Evolutionary conservation across 2,888 invertebrate species (phyloP), one percentile per base, ranked within the genome.

Genomic region (Lycaena phlaeas): DNA sequence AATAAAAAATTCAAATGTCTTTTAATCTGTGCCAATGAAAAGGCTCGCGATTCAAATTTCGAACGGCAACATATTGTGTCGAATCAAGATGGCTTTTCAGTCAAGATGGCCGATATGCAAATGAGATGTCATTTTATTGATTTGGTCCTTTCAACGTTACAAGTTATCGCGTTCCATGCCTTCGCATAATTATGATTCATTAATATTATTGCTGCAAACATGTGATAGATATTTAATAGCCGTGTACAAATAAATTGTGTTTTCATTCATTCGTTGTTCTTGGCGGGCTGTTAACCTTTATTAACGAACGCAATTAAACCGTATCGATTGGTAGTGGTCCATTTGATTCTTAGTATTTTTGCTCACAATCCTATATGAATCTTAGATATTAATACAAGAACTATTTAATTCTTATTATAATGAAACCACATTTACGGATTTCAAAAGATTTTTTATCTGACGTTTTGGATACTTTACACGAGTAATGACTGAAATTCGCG

Each of bases 41-140:
- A 14, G 12, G 12, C 22, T 49, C 45, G 41, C 49, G 57, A 56
- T 56, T 64, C 62, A 54, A 59, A 62, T 59, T 59, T 52, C 61
- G 50, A 59, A 59, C n/a, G n/a, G n/a, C n/a, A n/a, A 12, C 7
- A 22, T 14, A n/a, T 22, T 41, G 38, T 34, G 25, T 40, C 40
- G 26, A 17, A 22, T 22, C 22, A 22, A 7, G 22, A 45, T 40
- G 27, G 36, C 51, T 51, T 53, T 54, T 47, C 49, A 49, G 43
- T 50, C 56, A 57, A 64, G 64, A 69, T 68, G 61, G 58, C 54
- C 43, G 64, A 67, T 67, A 69, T 68, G 67, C 55, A 64, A 64
- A 70, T 69, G 42, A 40, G 46, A 34, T 34, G 34, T 34, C 34
- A 52, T 61, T 63, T 62, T 63, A 68, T 69, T 61, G 68, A 69